Conservation (phyloP, 2,888 invertebrate species). For the Strigamia maritima region DNA sequence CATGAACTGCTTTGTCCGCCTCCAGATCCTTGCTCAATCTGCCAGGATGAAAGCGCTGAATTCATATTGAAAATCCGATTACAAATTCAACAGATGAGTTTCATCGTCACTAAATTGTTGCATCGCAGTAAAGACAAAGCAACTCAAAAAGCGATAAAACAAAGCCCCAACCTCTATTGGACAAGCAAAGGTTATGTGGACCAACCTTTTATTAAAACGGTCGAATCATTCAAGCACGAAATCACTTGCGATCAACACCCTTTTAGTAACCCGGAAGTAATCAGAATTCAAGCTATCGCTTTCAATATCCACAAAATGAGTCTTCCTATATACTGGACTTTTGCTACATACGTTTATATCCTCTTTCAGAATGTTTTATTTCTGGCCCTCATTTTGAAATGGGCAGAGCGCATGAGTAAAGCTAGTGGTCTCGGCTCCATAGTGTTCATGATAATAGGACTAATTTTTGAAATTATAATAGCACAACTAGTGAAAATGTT, state of each 20-base stretch:
- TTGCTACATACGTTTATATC: background rate
- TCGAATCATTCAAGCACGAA: background rate
- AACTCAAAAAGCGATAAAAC: too few species aligned
- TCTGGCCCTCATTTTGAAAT: background rate
- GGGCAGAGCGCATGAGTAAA: background rate
- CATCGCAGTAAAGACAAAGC: background rate
- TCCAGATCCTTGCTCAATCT: too few species aligned
- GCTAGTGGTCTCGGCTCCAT: background rate
- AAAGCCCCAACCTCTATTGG: background rate
- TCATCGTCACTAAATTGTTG: background rate
- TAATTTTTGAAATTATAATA: background rate
- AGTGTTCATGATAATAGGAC: background rate
- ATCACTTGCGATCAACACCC: background rate
- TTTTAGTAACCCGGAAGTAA: background rate
- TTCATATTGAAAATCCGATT: background rate
- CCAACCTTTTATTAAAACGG: background rate
- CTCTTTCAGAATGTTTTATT: background rate
- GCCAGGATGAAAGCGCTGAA: background rate
- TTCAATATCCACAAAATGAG: background rate
- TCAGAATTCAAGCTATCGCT: background rate
- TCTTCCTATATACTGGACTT: background rate
- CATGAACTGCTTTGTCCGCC: background rate
- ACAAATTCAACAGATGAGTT: background rate
- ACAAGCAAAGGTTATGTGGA: conserved; percentile 5
- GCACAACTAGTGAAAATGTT: background rate